Base-by-base conservation (phyloP, 2,888 invertebrate genomes). In the Aphrophora alni region DNA sequence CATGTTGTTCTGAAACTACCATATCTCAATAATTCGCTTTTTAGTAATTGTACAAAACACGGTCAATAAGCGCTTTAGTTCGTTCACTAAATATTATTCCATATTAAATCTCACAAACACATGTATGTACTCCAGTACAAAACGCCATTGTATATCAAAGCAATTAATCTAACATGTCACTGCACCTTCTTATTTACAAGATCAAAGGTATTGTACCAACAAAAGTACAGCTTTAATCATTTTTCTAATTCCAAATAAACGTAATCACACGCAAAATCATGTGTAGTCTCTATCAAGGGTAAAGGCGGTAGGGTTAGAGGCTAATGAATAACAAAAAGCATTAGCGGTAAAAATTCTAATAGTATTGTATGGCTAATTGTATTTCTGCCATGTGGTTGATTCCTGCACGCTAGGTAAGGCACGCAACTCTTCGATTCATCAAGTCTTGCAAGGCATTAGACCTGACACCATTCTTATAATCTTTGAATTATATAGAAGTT, bases 241-340 rank as follows among this genome's bases (percentile, higher is more conserved):
- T 5, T n/a, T 59, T 44, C 14, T 21, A 59, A 59, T 59, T 33
- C 59, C 59, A 14, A 59, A 59, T 59, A 2, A 59, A 2, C 7
- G 4, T 59, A 59, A 59, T 59, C 59, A 8, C 59, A 59, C 59
- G 59, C 21, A 21, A 59, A 59, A 59, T 21, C n/a, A 21, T 21
- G 10, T 59, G 2, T 59, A 59, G 21, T 4, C 12, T 59, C 59
- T 14, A 21, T 21, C 1, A 21, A 59, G 21, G 21, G 21, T n/a
- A 21, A n/a, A 21, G 44, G n/a, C 21, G 21, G 59, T 21, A 33
- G 8, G 33, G 33, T 33, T 33, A 33, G 33, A 33, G 33, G 33
- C 33, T 33, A 59, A 59, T 59, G 59, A 59, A 59, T 59, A 59
- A 59, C 59, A 21, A 59, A 59, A 59, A 59, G 59, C 59, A 59